Evolutionary conservation across 1,140 invertebrate genomes (phyloP), one percentile per base, ranked within the genome.

Genomic region (Drepana arcuata): DNA sequence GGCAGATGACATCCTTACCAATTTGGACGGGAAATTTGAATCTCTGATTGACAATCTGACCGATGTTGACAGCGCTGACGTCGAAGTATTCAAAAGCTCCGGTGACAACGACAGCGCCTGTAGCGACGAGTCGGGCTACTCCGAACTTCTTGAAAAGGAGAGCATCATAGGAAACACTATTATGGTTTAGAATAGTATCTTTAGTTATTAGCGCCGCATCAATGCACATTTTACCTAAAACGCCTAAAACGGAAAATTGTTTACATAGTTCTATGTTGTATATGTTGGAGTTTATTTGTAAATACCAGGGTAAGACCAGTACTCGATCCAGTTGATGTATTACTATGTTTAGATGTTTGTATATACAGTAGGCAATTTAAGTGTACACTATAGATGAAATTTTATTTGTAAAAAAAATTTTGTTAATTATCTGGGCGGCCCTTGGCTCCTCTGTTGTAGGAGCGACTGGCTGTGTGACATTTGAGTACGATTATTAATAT

Each of bases 51-150:
- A 80, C 23, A 78, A 78, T 34, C 41, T 78, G 23, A 74, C 69
- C 2, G 74, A 79, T 35, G 54, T 68, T 0, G 73, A 71, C 36
- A 74, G 64, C 48, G 68, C 49, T 12, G 71, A 84, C 23, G 73
- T 53, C 1, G 77, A 78, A 34, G 79, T 72, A 4, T 75, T 66
- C 28, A 73, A 77, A 48, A 72, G 55, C 7, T 64, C 67, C 14
- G 84, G 83, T 13, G 85, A 86, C 41, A 85, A 84, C 40, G 84
- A 80, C 41, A 86, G 85, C 64, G 84, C 85, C 4, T 86, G 84
- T 54, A 85, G 84, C 45, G 84, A 86, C 32, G 86, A 87, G 53
- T 86, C 85, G 10, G 86, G 86, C 7, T 87, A 86, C 48, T 86
- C 85, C 10, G 86, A 87, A 55, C 59, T 84, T 15, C 41, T 84